Conservation (phyloP, 2,888 invertebrate species). For the Polymixis lichenea region DNA sequence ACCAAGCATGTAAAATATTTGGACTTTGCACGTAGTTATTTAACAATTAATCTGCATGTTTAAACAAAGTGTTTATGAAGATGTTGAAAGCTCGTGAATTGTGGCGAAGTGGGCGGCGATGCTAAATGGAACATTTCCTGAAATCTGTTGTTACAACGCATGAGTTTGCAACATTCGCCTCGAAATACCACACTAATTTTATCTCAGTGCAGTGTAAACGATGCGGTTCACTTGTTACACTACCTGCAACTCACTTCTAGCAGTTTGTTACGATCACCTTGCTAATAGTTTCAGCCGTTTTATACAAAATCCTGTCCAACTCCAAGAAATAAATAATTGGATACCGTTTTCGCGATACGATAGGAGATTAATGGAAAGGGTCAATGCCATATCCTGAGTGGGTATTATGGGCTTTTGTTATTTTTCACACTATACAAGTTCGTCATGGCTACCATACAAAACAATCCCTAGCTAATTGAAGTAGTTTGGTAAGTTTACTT, state of each 20-base stretch:
- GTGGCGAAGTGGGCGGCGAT: slow-evolving; percentile 70
- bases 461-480: slow-evolving; percentile 41
- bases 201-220: slow-evolving; percentile 74
- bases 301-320: slow-evolving; percentile 1
- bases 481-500: slow-evolving; percentile 37
- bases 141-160: slow-evolving; percentile 79
- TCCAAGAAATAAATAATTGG: slow-evolving; percentile 18
- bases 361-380: slow-evolving; percentile 27
- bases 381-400: slow-evolving; percentile 17
- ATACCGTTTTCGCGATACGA: slow-evolving; percentile 6
- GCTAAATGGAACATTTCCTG: slow-evolving; percentile 82
- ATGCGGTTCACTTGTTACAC: slow-evolving; percentile 68
- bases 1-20: slow-evolving; percentile 44
- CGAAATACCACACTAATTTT: slow-evolving; percentile 82
- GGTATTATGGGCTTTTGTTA: slow-evolving; percentile 26
- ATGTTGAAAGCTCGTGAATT: slow-evolving; percentile 71
- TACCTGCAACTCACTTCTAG: slow-evolving; percentile 52
- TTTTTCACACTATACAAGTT: slow-evolving; percentile 13
- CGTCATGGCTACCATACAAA: slow-evolving; percentile 2
- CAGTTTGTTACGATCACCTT: slow-evolving; percentile 30
- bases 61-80: slow-evolving; percentile 73
- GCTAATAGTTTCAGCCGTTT: slow-evolving; percentile 13
- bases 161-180: slow-evolving; percentile 76
- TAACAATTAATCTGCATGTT: slow-evolving; percentile 71
- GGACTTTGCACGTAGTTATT: slow-evolving; percentile 50